phyloP scores from a whole-genome alignment of 2,888 invertebrate species.

The Pyrocoelia pectoralis region DNA sequence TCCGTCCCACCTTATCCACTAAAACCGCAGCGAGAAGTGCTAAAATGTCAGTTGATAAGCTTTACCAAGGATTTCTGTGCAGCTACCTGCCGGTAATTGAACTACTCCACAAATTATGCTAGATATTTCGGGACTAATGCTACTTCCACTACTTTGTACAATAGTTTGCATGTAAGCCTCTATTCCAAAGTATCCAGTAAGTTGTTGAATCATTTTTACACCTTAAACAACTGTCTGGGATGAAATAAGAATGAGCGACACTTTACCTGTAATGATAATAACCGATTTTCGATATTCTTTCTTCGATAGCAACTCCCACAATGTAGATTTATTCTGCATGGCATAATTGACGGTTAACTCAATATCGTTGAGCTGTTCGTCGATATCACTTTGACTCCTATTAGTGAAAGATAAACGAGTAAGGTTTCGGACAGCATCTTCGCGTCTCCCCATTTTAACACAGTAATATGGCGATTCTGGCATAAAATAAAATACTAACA shows the following conservation, averaged over 20 bases:
- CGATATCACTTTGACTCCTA: conserved; percentile 47
- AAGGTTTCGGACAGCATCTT: conserved; percentile 52
- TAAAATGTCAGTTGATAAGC: conserved; percentile 3
- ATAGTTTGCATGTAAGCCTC: conserved; percentile 70
- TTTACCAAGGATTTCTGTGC: not conserved
- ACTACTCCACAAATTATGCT: conserved; percentile 69
- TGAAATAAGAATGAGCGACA: too few species aligned
- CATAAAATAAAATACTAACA: conserved; percentile 56
- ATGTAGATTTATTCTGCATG: conserved; percentile 51
- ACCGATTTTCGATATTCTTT: conserved; percentile 49
- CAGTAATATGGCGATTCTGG: conserved; percentile 61
- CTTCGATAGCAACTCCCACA: conserved; percentile 52
- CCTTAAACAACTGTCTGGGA: conserved; percentile 61
- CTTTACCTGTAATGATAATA: conserved; percentile 62
- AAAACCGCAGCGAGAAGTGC: conserved; percentile 22
- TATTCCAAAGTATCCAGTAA: conserved; percentile 68
- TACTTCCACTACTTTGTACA: conserved; percentile 63
- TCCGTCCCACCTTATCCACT: conserved; percentile 65
- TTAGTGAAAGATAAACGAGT: conserved; percentile 25
- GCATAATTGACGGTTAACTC: conserved; percentile 53
- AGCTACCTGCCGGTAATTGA: conserved; percentile 64
- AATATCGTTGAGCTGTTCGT: conserved; percentile 40
- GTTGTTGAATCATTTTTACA: conserved; percentile 66
- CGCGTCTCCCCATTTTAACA: conserved; percentile 51
- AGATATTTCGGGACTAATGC: conserved; percentile 63